Base-by-base conservation (phyloP, 2,113 vertebrate species). In the Silurus glanis region DNA sequence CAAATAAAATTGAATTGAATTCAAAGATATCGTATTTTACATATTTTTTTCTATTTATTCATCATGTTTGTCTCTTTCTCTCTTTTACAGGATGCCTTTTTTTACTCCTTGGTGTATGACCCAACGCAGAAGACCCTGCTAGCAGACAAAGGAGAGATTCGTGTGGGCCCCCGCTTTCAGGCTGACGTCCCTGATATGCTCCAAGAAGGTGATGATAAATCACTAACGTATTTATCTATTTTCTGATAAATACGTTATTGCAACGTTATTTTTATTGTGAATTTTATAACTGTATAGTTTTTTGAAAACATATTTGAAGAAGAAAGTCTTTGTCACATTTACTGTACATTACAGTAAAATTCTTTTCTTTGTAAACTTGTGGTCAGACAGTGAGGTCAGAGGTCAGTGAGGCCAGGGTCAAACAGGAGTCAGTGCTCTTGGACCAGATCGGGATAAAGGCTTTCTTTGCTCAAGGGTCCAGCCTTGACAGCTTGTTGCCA, bases 181-280 rank as follows among this genome's bases (percentile, higher is more conserved):
- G 98, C 98, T 90, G 98, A 99, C 89, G 97, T 99, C 91, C 97
- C 98, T 89, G 98, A 99, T 84, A 97, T 98, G 97, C 95, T 99
- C 85, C 93, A 94, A 91, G 98, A 99, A 94, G 97, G 98, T 98
- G 91, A 91, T 78, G 49, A 45, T n/a, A 62, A 74, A 37, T 37
- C 37, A 37, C 37, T 37, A 37, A 37, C 2, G 37, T 37, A 37
- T 37, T 37, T 37, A 37, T 37, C 37, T 37, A 37, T 37, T 37
- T 37, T 37, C 37, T 37, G 37, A 37, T 37, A 37, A 37, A 37
- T 37, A 37, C 37, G 37, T 37, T 37, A 37, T 37, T 37, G 3
- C 37, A 37, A n/a, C n/a, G n/a, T n/a, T n/a, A n/a, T n/a, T n/a
- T n/a, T n/a, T n/a, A n/a, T 47, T 62, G 9, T 6, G n/a, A n/a